Evolutionary conservation across 2,888 invertebrate genomes (phyloP).

Genomic region (Cantharis flavilabris): DNA sequence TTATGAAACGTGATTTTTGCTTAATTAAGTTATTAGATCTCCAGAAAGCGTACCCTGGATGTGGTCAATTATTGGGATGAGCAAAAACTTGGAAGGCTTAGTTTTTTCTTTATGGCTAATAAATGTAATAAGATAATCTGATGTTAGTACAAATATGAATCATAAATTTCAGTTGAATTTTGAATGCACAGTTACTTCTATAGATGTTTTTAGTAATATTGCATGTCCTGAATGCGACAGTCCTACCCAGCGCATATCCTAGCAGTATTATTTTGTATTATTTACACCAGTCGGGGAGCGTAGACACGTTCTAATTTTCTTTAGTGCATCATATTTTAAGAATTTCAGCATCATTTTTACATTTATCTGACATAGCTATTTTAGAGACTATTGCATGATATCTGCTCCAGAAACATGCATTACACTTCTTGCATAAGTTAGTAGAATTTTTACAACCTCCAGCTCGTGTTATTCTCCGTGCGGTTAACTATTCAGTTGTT

Average conservation of each 20-base stretch:
- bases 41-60: background rate
- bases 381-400: slow-evolving; percentile 35
- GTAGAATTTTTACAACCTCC: background rate
- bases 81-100: background rate
- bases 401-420: background rate
- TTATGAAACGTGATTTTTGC: too few relatives aligned
- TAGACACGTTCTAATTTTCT: slow-evolving; percentile 44
- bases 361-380: slow-evolving; percentile 38
- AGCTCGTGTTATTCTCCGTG: background rate
- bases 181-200: slow-evolving; percentile 10
- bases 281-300: slow-evolving; percentile 41
- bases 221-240: slow-evolving; percentile 37
- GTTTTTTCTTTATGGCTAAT: background rate
- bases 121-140: background rate
- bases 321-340: slow-evolving; percentile 42
- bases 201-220: slow-evolving; percentile 27
- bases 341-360: slow-evolving; percentile 23
- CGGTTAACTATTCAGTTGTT: background rate
- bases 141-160: background rate
- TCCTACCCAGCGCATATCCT: slow-evolving; percentile 40
- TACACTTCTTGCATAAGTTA: background rate
- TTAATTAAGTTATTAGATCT: background rate
- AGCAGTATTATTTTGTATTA: slow-evolving; percentile 45
- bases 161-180: slow-evolving; percentile 17
- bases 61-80: background rate